These are phyloP conservation scores for Arion vulgaris DNA, from an alignment of 1,140 invertebrate genomes.

Conservation along the genomic window DNA sequence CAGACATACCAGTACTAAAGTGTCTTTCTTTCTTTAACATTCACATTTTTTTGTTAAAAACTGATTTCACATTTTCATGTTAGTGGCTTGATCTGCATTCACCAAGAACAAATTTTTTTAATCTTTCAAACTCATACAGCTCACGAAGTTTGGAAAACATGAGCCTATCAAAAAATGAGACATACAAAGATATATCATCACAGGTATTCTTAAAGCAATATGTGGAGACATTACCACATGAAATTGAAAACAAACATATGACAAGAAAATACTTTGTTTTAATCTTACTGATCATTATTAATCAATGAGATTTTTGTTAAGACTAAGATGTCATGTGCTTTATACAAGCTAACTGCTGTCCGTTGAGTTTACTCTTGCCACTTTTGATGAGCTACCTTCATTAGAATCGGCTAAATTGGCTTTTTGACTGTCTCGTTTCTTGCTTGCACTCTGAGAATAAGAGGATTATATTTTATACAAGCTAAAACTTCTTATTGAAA, in stretches of 20 bases:
- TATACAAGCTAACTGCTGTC: constrained; percentile 47
- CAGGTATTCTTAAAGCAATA: background rate
- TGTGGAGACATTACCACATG: background rate
- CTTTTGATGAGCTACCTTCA: constrained; percentile 54
- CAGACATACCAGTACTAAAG: too few relatives aligned
- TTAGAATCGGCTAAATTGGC: constrained; percentile 55
- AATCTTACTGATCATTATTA: background rate
- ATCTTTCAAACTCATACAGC: too few relatives aligned
- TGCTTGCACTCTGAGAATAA: constrained; percentile 57
- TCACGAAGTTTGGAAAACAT: too few relatives aligned
- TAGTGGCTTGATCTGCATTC: too few relatives aligned
- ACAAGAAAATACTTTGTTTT: background rate
- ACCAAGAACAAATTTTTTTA: too few relatives aligned
- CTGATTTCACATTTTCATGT: too few relatives aligned
- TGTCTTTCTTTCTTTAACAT: too few relatives aligned
- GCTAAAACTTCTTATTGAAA: too few relatives aligned
- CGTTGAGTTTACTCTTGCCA: constrained; percentile 50
- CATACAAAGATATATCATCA: background rate
- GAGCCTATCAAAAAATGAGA: background rate
- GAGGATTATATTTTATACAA: background rate
- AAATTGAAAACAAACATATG: background rate
- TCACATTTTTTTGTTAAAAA: too few relatives aligned
- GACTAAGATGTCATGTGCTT: background rate
- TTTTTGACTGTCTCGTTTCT: constrained; percentile 62
- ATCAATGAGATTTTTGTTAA: background rate